Conservation (phyloP, 2,797 vertebrate species). For the Gadopsis marmoratus region DNA sequence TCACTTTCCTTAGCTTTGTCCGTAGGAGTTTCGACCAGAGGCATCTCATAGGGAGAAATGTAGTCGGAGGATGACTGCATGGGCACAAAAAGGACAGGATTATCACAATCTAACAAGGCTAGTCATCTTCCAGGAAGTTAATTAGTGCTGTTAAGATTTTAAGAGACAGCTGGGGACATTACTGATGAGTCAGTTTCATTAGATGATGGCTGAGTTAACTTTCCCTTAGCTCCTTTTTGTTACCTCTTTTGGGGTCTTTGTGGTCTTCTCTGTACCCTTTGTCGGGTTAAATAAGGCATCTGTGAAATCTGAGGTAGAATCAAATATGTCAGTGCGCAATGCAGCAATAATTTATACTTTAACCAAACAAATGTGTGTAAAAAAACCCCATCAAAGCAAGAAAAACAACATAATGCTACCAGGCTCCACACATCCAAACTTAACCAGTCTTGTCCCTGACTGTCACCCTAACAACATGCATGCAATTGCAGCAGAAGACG, state of each 20-base stretch:
- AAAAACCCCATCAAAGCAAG: not conserved
- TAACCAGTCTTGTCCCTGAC: conserved; percentile 9
- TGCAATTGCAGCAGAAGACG: conserved; percentile 19
- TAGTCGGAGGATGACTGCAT: conserved; percentile 77
- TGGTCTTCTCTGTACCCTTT: conserved; percentile 84
- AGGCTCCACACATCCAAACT: conserved; percentile 2
- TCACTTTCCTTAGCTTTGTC: conserved; percentile 50
- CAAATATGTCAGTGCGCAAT: conserved; percentile 19
- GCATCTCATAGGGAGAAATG: conserved; percentile 84
- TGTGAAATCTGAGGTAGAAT: conserved; percentile 90
- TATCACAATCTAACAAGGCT: conserved; percentile 43
- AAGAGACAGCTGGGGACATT: conserved; percentile 30
- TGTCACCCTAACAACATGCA: conserved; percentile 29
- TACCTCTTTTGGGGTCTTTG: conserved; percentile 83
- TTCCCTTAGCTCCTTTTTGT: conserved; percentile 13
- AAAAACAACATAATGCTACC: not conserved
- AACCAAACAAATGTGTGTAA: conserved; percentile 9
- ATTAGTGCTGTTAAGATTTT: conserved; percentile 46
- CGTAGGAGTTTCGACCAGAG: conserved; percentile 53
- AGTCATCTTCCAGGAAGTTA: conserved; percentile 50
- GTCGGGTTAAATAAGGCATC: conserved; percentile 97
- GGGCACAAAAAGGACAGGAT: conserved; percentile 55
- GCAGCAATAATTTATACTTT: not conserved
- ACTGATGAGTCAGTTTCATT: conserved; percentile 9
- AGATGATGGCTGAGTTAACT: not conserved